These are phyloP conservation scores for Caenorhabditis virilis DNA, from an alignment of 2,888 invertebrate genomes.

Conservation along the genomic window DNA sequence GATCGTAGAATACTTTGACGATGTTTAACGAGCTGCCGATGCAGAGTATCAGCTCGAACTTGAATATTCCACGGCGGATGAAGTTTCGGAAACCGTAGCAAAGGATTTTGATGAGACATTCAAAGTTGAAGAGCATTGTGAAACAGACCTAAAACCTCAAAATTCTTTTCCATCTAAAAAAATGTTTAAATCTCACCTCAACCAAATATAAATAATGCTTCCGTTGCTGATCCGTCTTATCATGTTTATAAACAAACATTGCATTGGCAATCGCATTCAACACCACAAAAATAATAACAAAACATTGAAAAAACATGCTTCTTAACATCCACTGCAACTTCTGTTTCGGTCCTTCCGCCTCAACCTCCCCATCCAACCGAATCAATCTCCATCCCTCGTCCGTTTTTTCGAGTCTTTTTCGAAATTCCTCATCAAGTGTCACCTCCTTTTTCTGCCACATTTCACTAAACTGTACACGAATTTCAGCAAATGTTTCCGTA, in stretches of 20 bases:
- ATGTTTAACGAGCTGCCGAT: slow-evolving; percentile 90
- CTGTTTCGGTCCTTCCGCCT: slow-evolving; percentile 44
- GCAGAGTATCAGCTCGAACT: slow-evolving; percentile 87
- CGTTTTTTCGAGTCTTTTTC: slow-evolving; percentile 77
- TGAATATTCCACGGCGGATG: slow-evolving; percentile 52
- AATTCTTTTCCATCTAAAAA: not conserved
- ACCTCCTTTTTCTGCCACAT: slow-evolving; percentile 80
- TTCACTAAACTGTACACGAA: slow-evolving; percentile 96
- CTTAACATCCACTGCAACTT: slow-evolving; percentile 75
- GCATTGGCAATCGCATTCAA: slow-evolving; percentile 95
- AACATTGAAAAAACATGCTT: slow-evolving; percentile 80
- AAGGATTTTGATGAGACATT: slow-evolving; percentile 95
- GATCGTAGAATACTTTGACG: slow-evolving; percentile 83
- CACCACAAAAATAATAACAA: slow-evolving; percentile 89
- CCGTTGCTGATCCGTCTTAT: slow-evolving; percentile 73
- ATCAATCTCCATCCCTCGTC: slow-evolving; percentile 94
- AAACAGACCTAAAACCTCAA: slow-evolving; percentile 79
- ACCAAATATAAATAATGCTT: slow-evolving; percentile 64
- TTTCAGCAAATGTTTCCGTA: slow-evolving; percentile 76
- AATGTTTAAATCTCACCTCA: slow-evolving; percentile 53
- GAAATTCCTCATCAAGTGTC: slow-evolving; percentile 60
- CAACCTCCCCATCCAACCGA: slow-evolving; percentile 79
- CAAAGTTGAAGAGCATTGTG: slow-evolving; percentile 89
- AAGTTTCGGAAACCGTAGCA: slow-evolving; percentile 79
- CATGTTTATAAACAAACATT: slow-evolving; percentile 91